Percentiles rank a stretch among this genome's conserved stretches.
phyloP scores from a whole-genome alignment of 2,888 invertebrate species.

The Ferdinandea cuprea region DNA sequence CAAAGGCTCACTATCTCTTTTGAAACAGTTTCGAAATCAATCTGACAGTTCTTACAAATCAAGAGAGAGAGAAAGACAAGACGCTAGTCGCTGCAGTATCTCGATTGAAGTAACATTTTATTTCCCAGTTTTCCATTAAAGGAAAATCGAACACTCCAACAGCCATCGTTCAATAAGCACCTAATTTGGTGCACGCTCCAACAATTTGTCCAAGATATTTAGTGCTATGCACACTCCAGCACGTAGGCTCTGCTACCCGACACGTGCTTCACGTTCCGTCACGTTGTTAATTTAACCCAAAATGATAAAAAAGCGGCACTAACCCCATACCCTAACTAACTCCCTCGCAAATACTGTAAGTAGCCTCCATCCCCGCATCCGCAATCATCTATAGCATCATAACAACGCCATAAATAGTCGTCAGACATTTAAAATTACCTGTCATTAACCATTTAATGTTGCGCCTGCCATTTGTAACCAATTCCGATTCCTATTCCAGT shows the following conservation, averaged over 20 bases:
- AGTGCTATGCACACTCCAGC: not conserved
- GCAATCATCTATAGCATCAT: slow-evolving; percentile 37
- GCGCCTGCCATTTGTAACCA: slow-evolving; percentile 20
- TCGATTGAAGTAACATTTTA: too few relatives aligned
- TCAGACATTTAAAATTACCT: slow-evolving; percentile 62
- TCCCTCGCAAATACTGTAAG: not conserved
- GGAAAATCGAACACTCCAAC: too few relatives aligned
- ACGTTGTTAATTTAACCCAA: not conserved
- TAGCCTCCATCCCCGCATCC: not conserved
- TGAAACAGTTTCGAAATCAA: too few relatives aligned
- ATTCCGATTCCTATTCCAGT: slow-evolving; percentile 1
- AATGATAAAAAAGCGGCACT: not conserved
- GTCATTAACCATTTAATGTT: slow-evolving; percentile 59
- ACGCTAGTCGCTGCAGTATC: too few relatives aligned
- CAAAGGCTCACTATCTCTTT: too few relatives aligned
- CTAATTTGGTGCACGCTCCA: too few relatives aligned
- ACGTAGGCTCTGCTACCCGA: not conserved
- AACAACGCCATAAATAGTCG: slow-evolving; percentile 56
- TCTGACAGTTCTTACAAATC: too few relatives aligned
- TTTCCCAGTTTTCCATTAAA: too few relatives aligned
- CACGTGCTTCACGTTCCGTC: slow-evolving; percentile 9
- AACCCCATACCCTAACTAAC: not conserved
- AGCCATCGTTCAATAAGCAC: too few relatives aligned
- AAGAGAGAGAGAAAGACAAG: too few relatives aligned
- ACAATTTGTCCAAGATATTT: too few relatives aligned